phyloP scores from a whole-genome alignment of 2,113 vertebrate genomes.

The Tapirus terrestris region DNA sequence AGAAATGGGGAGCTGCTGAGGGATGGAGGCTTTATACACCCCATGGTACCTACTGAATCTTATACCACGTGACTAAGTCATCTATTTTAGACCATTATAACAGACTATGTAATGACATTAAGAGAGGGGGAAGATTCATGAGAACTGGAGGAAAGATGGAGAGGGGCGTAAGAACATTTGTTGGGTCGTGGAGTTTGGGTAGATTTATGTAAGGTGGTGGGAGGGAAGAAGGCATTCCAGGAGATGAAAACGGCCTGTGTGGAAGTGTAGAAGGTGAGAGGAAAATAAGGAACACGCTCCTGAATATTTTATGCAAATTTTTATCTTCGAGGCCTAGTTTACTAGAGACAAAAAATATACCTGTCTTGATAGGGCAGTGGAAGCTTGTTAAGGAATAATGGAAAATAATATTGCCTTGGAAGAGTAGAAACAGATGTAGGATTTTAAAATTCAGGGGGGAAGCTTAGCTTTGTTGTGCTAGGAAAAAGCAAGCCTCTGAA shows the following conservation, averaged over 20 bases:
- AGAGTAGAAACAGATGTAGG: slow-evolving; percentile 39
- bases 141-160: background rate
- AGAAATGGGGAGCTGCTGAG: background rate
- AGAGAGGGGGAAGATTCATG: background rate
- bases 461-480: slow-evolving; percentile 42
- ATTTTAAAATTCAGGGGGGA: slow-evolving; percentile 64
- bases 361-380: slow-evolving; percentile 45
- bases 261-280: background rate
- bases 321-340: slow-evolving; percentile 64
- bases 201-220: slow-evolving; percentile 4
- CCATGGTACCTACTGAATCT: background rate
- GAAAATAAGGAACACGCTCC: slow-evolving; percentile 54
- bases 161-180: background rate
- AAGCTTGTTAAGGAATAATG: slow-evolving; percentile 69
- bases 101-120: background rate
- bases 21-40: background rate
- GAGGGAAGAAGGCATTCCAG: background rate
- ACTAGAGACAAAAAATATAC: slow-evolving; percentile 62
- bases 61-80: background rate
- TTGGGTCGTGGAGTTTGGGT: background rate
- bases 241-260: background rate
- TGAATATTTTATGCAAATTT: slow-evolving; percentile 67
- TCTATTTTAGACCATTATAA: background rate
- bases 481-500: background rate
- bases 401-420: slow-evolving; percentile 63